A percentile compares a stretch with the other conserved stretches of the same genome.
These are phyloP conservation scores for Globicephala melas DNA, from an alignment of 2,113 vertebrate genomes.

Conservation along the genomic window DNA sequence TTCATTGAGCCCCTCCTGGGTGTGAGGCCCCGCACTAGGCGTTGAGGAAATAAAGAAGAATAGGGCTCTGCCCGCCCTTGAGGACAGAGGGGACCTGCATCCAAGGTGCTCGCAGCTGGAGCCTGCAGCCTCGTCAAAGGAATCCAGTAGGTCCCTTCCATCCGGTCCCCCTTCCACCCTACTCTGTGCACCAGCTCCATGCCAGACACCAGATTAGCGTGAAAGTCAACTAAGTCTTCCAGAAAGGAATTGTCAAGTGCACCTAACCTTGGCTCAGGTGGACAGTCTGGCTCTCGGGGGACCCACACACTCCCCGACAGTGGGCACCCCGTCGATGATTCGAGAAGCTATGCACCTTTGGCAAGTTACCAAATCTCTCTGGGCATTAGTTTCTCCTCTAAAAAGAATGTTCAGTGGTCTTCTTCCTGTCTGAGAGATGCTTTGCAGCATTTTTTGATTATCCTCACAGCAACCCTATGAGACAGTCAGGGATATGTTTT, in stretches of 20 bases:
- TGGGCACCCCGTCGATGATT: rapidly evolving
- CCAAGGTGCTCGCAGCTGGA: background rate
- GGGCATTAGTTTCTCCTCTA: background rate
- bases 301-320: background rate
- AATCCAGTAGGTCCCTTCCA: background rate
- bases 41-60: background rate
- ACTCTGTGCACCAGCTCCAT: background rate
- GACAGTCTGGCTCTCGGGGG: background rate
- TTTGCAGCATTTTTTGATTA: background rate
- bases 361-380: background rate
- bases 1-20: background rate
- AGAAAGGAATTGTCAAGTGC: background rate
- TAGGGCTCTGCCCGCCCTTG: background rate
- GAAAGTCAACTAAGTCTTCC: background rate
- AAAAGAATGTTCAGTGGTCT: background rate
- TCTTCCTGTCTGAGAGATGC: background rate
- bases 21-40: background rate
- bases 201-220: background rate
- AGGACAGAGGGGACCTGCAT: too few species aligned
- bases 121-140: background rate
- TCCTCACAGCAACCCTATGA: background rate
- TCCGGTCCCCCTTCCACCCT: background rate
- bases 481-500: background rate
- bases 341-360: background rate
- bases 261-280: background rate